Percentiles rank a stretch among this genome's conserved stretches.
Conservation (phyloP, 2,888 invertebrate genomes). For the Aphrophora alni region DNA sequence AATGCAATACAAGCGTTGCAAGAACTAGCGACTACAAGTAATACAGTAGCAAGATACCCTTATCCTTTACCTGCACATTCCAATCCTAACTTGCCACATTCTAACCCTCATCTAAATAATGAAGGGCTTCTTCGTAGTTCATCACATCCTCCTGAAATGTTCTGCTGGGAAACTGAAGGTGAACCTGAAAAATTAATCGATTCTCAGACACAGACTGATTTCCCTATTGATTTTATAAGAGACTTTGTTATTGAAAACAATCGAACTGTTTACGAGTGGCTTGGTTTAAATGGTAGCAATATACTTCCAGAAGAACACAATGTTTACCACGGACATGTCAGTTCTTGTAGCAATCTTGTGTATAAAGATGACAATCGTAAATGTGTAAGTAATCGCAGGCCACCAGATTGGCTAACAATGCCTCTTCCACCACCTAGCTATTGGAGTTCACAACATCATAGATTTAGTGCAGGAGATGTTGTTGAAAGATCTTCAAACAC, state of each 20-base stretch:
- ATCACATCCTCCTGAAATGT: conserved; percentile 85
- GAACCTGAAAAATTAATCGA: conserved; percentile 22
- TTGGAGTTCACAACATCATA: conserved; percentile 58
- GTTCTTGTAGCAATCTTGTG: conserved; percentile 1
- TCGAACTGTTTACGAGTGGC: conserved; percentile 71
- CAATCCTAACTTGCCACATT: conserved; percentile 73
- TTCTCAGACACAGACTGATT: conserved; percentile 36
- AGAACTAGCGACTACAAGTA: conserved; percentile 73
- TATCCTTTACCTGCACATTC: conserved; percentile 70
- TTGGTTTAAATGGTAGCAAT: conserved; percentile 66
- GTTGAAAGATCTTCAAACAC: conserved; percentile 65
- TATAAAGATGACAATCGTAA: conserved; percentile 9
- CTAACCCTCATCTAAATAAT: conserved; percentile 16
- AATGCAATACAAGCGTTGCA: conserved; percentile 85
- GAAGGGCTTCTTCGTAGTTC: conserved; percentile 70
- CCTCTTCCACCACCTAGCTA: conserved; percentile 50
- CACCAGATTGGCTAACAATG: conserved; percentile 38
- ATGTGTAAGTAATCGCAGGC: background rate
- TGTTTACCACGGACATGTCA: background rate
- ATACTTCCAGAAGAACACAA: background rate
- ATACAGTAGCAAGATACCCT: conserved; percentile 60
- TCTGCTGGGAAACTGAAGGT: conserved; percentile 72
- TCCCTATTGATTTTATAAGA: conserved; percentile 35
- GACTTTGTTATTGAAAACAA: conserved; percentile 74
- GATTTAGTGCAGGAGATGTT: conserved; percentile 74